Evolutionary conservation across 2,113 vertebrate species (phyloP).

Genomic region (Pithys albifrons): DNA sequence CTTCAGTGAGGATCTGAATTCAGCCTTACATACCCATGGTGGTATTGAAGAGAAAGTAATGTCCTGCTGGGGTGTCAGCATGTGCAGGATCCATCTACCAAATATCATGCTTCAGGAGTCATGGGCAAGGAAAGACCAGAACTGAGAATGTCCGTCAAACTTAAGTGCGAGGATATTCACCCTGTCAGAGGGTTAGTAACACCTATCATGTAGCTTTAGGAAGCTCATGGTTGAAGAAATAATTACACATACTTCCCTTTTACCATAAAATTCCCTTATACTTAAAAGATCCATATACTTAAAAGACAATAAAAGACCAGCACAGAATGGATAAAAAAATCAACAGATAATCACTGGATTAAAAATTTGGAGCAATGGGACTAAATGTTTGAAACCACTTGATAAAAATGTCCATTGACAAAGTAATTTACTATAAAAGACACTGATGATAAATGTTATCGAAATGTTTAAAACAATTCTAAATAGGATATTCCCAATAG

Average conservation of each 20-base stretch:
- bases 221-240: not conserved
- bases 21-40: not conserved
- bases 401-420: not conserved
- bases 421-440: not conserved
- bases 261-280: not conserved
- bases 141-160: not conserved
- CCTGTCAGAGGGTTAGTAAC: not conserved
- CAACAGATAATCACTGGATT: not conserved
- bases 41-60: fast-evolving
- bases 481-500: not conserved
- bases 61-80: not conserved
- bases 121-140: not conserved
- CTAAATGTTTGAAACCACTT: not conserved
- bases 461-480: not conserved
- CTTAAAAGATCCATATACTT: not conserved
- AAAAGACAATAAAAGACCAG: not conserved
- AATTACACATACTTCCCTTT: fast-evolving
- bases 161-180: not conserved
- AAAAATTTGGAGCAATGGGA: not conserved
- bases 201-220: too few relatives aligned
- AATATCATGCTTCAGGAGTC: not conserved
- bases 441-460: not conserved
- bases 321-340: not conserved
- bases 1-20: not conserved
- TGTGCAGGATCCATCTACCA: not conserved